These are phyloP conservation scores for Tenualosa thibaudeaui DNA, from an alignment of 2,797 vertebrate species.

Conservation along the genomic window DNA sequence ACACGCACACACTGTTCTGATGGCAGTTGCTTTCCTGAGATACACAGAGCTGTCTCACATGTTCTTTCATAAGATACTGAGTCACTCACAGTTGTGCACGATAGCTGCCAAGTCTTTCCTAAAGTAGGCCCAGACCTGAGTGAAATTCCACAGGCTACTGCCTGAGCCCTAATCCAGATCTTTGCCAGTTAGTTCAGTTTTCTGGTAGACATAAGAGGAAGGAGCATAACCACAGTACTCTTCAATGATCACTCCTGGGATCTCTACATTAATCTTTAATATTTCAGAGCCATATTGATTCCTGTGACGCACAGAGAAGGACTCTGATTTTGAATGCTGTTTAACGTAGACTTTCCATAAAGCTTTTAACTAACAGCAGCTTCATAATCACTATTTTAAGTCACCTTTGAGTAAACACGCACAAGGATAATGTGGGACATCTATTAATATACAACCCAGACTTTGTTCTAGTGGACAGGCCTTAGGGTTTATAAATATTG, in stretches of 20 bases:
- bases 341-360: not conserved
- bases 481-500: not conserved
- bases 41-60: not conserved
- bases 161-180: not conserved
- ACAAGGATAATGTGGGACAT: not conserved
- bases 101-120: not conserved
- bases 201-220: not conserved
- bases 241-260: not conserved
- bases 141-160: no score
- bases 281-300: not conserved
- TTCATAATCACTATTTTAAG: constrained; percentile 3
- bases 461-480: not conserved
- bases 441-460: constrained; percentile 14
- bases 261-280: not conserved
- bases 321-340: not conserved
- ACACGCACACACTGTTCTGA: not conserved
- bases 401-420: constrained; percentile 7
- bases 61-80: not conserved
- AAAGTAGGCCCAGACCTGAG: no score
- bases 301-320: not conserved
- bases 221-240: not conserved
- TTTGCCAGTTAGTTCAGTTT: not conserved
- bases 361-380: not conserved
- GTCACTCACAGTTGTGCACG: not conserved
- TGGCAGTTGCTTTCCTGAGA: not conserved